Evolutionary conservation across 2,888 invertebrate species (phyloP), one percentile per base, ranked within the genome.

Genomic region (Patella pellucida): DNA sequence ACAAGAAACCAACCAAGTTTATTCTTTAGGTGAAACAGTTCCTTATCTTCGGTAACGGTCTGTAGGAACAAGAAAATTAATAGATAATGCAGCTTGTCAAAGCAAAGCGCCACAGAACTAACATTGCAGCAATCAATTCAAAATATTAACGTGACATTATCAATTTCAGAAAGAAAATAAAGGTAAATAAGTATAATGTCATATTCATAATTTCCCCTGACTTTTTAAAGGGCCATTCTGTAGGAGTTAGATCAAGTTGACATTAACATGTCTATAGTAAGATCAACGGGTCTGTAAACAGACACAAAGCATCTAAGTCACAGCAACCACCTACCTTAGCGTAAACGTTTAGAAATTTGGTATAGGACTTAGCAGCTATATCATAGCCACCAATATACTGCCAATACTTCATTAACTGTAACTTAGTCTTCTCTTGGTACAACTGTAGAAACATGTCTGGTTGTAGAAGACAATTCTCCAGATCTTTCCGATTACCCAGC

Each of bases 341-440:
- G 62, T 78, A 76, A 9, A 73, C 31, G 11, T 79, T 52, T 27
- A 82, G 73, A 23, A 81, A 76, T 31, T 73, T 41, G 14, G 76
- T 52, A 74, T 82, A 81, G 9, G 67, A 69, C 31, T 71, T 68
- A 9, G 83, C 76, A 41, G 85, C 85, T 51, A 79, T 62, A 9
- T 76, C 71, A 69, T 85, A 85, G 51, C 83, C 85, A 52, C 85
- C 83, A 67, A 81, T 78, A 69, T 70, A 75, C 54, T 77, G 79
- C 85, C 85, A 85, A 76, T 83, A 83, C 73, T 75, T 79, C 83
- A 85, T 82, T 62, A 85, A 68, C 79, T 77, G 75, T 76, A 81
- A 81, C 74, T 82, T 83, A 70, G 73, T 77, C 12, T 74, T 77
- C 68, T 82, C 81, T 15, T 74, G 74, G 75, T 82, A 84, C 73